Evolutionary conservation across 1,140 invertebrate genomes (phyloP).

Genomic region (Zaprionus ghesquierei): DNA sequence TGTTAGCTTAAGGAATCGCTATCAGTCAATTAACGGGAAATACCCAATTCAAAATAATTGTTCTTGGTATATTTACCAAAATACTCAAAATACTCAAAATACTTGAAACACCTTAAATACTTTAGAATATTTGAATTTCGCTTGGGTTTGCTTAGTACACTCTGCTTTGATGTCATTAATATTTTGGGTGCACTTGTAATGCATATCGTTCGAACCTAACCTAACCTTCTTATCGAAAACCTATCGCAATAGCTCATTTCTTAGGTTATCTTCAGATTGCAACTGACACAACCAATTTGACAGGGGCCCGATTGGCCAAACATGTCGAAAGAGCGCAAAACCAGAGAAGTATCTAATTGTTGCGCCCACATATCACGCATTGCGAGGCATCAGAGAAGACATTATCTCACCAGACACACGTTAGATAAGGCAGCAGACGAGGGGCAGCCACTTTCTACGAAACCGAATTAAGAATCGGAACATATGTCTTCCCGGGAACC

Average conservation of each 20-base stretch:
- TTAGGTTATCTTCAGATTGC: not conserved
- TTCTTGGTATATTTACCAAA: not conserved
- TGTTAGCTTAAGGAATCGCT: conserved; percentile 9
- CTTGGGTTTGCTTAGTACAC: too few species aligned
- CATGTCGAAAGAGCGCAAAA: not conserved
- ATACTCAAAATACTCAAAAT: not conserved
- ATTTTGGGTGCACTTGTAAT: not conserved
- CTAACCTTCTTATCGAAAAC: not conserved
- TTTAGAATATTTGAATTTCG: too few species aligned
- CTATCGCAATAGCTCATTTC: not conserved
- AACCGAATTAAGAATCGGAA: conserved; percentile 48
- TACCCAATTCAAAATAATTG: conserved; percentile 1
- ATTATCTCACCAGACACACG: conserved; percentile 50
- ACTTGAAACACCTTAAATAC: too few species aligned
- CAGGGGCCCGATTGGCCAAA: not conserved
- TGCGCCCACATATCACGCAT: not conserved
- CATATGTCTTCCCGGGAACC: conserved; percentile 74
- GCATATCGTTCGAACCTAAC: not conserved
- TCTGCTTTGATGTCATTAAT: too few species aligned
- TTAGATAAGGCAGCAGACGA: conserved; percentile 44
- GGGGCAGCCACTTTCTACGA: conserved; percentile 38
- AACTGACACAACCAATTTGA: not conserved
- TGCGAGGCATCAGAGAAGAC: conserved; percentile 38
- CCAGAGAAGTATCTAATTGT: not conserved
- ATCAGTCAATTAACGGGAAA: conserved; percentile 32